Evolutionary conservation across 2,797 vertebrate species (phyloP).

Genomic region (Premnoplex brunnescens): DNA sequence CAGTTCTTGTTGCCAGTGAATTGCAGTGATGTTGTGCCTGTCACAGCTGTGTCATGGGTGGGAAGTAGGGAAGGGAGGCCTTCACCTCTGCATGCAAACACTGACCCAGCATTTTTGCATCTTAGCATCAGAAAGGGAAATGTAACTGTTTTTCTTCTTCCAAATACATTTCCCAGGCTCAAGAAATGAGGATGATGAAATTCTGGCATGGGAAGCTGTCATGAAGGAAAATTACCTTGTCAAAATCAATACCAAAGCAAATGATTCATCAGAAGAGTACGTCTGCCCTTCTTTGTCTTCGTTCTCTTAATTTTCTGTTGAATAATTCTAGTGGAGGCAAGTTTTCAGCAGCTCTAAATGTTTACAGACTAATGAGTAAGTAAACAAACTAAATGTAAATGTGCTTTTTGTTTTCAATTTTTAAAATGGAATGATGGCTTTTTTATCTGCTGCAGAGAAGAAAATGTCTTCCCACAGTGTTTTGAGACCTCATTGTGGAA

Average conservation of each 20-base stretch:
- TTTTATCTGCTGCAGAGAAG: neutral
- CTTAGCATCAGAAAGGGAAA: neutral
- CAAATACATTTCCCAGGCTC: slow-evolving; percentile 60
- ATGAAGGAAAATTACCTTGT: slow-evolving; percentile 85
- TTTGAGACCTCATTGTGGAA: neutral
- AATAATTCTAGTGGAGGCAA: neutral
- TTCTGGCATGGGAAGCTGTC: slow-evolving; percentile 81
- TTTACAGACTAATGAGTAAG: neutral
- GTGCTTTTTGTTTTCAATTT: neutral
- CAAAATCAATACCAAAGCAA: slow-evolving; percentile 77
- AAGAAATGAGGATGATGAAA: slow-evolving; percentile 79
- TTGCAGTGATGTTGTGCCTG: neutral
- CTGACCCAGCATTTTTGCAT: neutral
- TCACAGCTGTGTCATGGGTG: neutral
- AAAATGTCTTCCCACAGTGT: neutral
- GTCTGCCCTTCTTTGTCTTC: neutral
- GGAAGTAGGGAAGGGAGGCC: neutral
- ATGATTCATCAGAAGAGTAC: slow-evolving; percentile 75
- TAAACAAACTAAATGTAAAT: neutral
- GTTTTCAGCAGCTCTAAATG: neutral
- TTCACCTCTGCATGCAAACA: neutral
- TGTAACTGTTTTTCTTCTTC: neutral
- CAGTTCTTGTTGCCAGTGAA: neutral
- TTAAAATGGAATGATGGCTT: neutral
- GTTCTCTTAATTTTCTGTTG: neutral